Base-by-base conservation (phyloP, 2,797 vertebrate species). In the Micropoecilia bifurca region DNA sequence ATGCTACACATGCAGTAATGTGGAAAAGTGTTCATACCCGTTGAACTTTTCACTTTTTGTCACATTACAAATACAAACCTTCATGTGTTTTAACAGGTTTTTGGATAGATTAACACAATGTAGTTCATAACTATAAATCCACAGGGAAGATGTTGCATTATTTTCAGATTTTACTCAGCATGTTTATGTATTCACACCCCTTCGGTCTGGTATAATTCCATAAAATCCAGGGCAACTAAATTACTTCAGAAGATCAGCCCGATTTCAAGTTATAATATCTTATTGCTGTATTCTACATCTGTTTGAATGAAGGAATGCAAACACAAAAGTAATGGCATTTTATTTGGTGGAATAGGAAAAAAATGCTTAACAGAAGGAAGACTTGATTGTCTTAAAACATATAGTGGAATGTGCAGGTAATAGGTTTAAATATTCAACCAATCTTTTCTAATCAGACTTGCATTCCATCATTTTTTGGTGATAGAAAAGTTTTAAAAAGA, bases 1-100 rank as follows among this genome's bases (percentile, higher is more conserved):
- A 91, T 91, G 87, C 91, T 91, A 78, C 76, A 85, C 77, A 73
- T 89, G 88, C 71, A 85, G 39, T 14, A 10, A 25, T 45, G 66
- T 69, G 39, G 10, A 14, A 69, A 45, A 68, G 41, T 13, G 43
- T 45, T 69, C 66, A 7, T 41, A 25, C 36, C 25, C 4, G 20
- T 43, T 41, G 22, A 69, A 43, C 39, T 14, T n/a, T 69, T 45
- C 22, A n/a, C 4, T n/a, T 45, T 25, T 46, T 16, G 12, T 45
- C n/a, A 7, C 68, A 28, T 7, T 46, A 13, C 41, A 71, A 28
- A 25, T 18, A 45, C 22, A 45, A 22, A 41, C 8, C 16, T 16
- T 28, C 9, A 14, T 69, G 66, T 43, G 20, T 69, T 69, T 68
- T 25, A 4, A 68, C 0, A 3, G 7, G 33, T 43, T 41, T 69